phyloP scores from a whole-genome alignment of 2,797 vertebrate species.

The Triplophysa bombifrons region DNA sequence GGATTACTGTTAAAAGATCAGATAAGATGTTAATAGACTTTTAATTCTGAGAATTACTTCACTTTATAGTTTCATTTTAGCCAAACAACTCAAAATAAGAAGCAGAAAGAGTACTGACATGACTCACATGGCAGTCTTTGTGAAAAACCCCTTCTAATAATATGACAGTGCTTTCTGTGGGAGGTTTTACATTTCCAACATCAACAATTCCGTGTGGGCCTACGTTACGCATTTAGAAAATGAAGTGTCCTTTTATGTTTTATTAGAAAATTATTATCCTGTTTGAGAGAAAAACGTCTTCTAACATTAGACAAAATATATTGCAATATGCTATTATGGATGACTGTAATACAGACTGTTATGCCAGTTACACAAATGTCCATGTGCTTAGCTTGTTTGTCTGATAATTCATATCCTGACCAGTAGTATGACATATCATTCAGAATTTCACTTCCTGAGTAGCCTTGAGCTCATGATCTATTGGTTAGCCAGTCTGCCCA shows the following conservation, averaged over 20 bases:
- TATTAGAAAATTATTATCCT: background rate
- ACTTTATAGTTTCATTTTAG: background rate
- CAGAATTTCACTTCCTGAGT: conserved; percentile 43
- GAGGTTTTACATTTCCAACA: too few relatives aligned
- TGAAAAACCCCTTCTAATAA: too few relatives aligned
- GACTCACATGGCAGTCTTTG: background rate
- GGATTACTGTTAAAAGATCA: background rate
- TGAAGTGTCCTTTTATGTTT: background rate
- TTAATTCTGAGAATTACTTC: background rate
- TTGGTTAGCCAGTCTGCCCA: conserved; percentile 31
- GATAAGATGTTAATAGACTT: background rate
- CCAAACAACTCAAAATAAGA: background rate
- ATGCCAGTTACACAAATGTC: conserved; percentile 6
- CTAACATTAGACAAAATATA: background rate
- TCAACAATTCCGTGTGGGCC: background rate
- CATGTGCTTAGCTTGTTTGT: background rate
- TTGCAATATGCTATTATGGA: background rate
- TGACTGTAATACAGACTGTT: background rate
- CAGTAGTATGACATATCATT: conserved; percentile 36
- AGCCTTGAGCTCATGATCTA: conserved; percentile 17
- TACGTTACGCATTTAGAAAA: background rate
- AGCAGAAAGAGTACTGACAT: background rate
- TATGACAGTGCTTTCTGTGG: too few relatives aligned
- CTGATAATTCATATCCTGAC: background rate
- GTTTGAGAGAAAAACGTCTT: background rate